phyloP scores from a whole-genome alignment of 2,113 vertebrate species.

The Marmota monax region DNA sequence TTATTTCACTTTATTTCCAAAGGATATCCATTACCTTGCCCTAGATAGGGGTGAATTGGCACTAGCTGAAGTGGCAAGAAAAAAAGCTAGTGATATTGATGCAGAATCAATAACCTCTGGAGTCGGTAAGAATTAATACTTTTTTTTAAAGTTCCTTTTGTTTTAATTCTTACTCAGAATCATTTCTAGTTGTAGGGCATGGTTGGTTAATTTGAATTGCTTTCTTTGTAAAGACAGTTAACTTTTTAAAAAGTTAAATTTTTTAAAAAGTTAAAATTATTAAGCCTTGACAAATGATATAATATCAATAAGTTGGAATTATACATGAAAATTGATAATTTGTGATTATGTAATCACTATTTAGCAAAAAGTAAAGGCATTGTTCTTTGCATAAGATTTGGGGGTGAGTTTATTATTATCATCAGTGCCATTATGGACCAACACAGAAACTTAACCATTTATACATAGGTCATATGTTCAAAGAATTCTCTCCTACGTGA shows the following conservation, averaged over 20 bases:
- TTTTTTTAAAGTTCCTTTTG: conserved; percentile 84
- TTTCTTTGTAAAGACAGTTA: conserved; percentile 74
- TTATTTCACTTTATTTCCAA: conserved; percentile 95
- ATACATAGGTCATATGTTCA: neutral
- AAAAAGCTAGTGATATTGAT: conserved; percentile 96
- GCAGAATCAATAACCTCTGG: conserved; percentile 89
- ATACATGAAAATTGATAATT: conserved; percentile 44
- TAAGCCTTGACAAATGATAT: conserved; percentile 70
- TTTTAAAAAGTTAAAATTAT: neutral
- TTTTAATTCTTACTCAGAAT: conserved; percentile 87
- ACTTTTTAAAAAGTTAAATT: conserved; percentile 53
- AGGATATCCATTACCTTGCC: conserved; percentile 99
- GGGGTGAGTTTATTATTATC: neutral
- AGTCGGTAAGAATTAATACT: conserved; percentile 90
- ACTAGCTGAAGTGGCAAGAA: conserved; percentile 96
- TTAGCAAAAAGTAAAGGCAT: conserved; percentile 36
- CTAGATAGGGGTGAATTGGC: conserved; percentile 97
- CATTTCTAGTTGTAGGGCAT: conserved; percentile 79
- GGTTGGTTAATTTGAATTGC: conserved; percentile 79
- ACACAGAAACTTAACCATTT: conserved; percentile 35
- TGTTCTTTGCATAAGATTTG: conserved; percentile 28
- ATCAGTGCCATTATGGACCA: neutral
- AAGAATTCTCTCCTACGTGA: conserved; percentile 26
- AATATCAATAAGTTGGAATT: conserved; percentile 61
- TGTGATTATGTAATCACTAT: neutral